Evolutionary conservation across 2,797 vertebrate genomes (phyloP).

Genomic region (Acrocephalus scirpaceus): DNA sequence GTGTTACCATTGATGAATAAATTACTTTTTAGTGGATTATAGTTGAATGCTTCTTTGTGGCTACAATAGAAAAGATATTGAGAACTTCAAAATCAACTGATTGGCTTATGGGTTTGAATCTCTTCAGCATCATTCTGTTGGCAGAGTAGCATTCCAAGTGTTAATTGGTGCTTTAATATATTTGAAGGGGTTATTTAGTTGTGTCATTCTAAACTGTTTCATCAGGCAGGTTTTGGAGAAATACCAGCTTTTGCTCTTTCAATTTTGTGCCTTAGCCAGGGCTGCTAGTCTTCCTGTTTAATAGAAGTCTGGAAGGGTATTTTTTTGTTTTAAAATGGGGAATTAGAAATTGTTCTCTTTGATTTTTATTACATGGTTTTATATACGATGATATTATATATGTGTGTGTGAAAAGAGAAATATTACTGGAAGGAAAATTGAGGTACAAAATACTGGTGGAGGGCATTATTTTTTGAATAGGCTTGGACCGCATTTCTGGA

Average conservation of each 20-base stretch:
- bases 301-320: not conserved
- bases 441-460: not conserved
- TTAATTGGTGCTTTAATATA: not conserved
- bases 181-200: not conserved
- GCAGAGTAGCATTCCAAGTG: not conserved
- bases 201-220: not conserved
- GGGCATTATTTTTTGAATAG: not conserved
- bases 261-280: not conserved
- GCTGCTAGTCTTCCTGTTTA: not conserved
- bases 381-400: rapidly evolving
- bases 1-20: not conserved
- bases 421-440: not conserved
- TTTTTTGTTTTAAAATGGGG: not conserved
- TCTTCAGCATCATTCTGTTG: not conserved
- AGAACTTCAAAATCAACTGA: not conserved
- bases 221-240: not conserved
- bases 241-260: not conserved
- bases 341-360: not conserved
- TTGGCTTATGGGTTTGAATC: not conserved
- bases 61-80: not conserved
- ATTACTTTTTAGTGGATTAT: not conserved
- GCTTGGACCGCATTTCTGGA: not conserved
- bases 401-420: not conserved
- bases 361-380: not conserved
- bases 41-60: not conserved